Base-by-base conservation (phyloP, 2,113 vertebrate genomes). In the Saccopteryx bilineata region DNA sequence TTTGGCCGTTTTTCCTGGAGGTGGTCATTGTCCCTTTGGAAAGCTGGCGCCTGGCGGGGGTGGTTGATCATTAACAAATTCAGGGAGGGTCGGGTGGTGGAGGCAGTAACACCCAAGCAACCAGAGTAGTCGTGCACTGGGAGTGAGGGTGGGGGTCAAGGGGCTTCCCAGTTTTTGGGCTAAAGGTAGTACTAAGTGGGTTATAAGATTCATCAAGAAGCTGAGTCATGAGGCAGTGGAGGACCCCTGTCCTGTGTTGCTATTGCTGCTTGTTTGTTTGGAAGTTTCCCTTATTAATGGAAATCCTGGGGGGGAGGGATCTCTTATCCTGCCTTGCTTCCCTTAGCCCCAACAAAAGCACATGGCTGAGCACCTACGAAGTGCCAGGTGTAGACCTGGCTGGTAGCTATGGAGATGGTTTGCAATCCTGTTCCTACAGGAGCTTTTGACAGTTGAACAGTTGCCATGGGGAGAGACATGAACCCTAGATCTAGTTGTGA, bases 1-100 rank as follows among this genome's bases (percentile, higher is more conserved):
- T 93, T 69, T 54, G 94, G 82, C 91, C 68, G 79, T 94, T 97
- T 92, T 97, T 95, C 93, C 79, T 94, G 79, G 86, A 91, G 74
- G 48, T 75, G 50, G 86, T 82, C 94, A 75, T 96, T 96, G 88
- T 96, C 81, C 66, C 71, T 24, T 50, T 23, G 58, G 81, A 87
- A 85, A n/a, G n/a, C 80, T 93, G 90, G 78, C 2, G 2, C 82
- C 85, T 66, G 68, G 82, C 76, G 92, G 46, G 82, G 86, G 33
- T 39, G 68, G 48, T 75, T 91, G 52, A 94, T 96, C 28, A 72
- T 87, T 96, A 95, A 95, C 90, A 66, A 26, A 95, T n/a, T 33
- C 18, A 5, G 58, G 72, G 71, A 28, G 74, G 46, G 18, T 48
- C 78, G 52, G 71, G 56, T 50, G 21, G 39, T 74, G 46, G 61